phyloP scores from a whole-genome alignment of 2,888 invertebrate genomes.

The Drosophila demipolita region DNA sequence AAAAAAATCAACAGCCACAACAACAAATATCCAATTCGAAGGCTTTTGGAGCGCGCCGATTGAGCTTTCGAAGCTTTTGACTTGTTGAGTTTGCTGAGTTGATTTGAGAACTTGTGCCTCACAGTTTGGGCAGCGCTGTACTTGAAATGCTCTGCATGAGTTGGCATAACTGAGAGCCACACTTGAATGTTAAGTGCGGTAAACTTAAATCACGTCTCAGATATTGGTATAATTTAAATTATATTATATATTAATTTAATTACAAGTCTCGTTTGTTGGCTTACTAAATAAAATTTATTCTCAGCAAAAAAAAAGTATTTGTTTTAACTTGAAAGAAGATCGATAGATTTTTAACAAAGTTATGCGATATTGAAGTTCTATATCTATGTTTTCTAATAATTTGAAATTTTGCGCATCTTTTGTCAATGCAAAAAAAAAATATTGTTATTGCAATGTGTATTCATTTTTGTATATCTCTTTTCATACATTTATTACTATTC shows the following conservation, averaged over 20 bases:
- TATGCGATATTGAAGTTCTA: neutral
- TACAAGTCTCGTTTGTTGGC: neutral
- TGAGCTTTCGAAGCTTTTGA: slow-evolving; percentile 51
- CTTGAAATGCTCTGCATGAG: slow-evolving; percentile 33
- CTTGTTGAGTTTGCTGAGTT: slow-evolving; percentile 10
- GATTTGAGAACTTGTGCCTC: slow-evolving; percentile 41
- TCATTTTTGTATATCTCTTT: neutral
- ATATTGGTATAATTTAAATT: slow-evolving; percentile 7
- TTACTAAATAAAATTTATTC: neutral
- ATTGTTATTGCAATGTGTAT: neutral
- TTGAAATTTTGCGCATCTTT: neutral
- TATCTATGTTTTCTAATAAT: neutral
- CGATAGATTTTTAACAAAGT: neutral
- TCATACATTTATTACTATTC: neutral
- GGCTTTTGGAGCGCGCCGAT: slow-evolving; percentile 49
- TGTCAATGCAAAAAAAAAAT: neutral
- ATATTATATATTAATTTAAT: neutral
- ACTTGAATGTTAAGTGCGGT: slow-evolving; percentile 36
- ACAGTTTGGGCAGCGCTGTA: slow-evolving; percentile 49
- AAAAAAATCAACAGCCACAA: slow-evolving; percentile 14
- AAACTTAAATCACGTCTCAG: slow-evolving; percentile 27
- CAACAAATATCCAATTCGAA: slow-evolving; percentile 41
- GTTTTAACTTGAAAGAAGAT: neutral
- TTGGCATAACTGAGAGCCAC: slow-evolving; percentile 20
- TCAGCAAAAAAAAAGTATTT: neutral